Evolutionary conservation across 2,113 vertebrate species (phyloP), one percentile per base, ranked within the genome.

Genomic region (Microtus oregoni): DNA sequence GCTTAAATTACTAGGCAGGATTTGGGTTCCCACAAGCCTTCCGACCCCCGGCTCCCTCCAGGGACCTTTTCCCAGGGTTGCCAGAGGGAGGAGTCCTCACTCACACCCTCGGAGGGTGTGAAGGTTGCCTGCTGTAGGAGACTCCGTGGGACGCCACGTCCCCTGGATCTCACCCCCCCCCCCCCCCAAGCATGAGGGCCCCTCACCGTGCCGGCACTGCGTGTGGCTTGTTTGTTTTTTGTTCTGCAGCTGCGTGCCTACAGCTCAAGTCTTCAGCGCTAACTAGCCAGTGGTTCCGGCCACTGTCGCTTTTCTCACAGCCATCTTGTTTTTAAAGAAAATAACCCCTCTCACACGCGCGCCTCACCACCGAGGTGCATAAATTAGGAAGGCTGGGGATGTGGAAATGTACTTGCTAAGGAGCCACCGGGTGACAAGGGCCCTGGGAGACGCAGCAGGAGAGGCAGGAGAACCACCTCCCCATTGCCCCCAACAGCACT

Each of bases 251-350:
- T 4, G 58, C n/a, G 91, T 28, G 92, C 79, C 30, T 55, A 94
- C 63, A 70, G 94, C 90, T 86, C 83, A 19, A 67, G 83, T 86
- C 61, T 86, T 96, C 94, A 63, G 94, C 0, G 58, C 93, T 81
- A 95, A 96, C 83, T 50, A 97, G 95, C 93, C 93, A 28, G 96
- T 94, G 96, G 97, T 91, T 93, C 41, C 90, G 92, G 91, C 81
- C 76, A 15, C 47, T 93, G 95, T 86, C 94, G 90, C 86, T 86
- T 96, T 87, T 97, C 97, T 97, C 97, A 96, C 96, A 96, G 85
- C 83, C 96, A 78, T 96, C 94, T 97, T 98, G 96, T 98, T 97
- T 98, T 97, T 90, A 96, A 77, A 97, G 97, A 97, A 97, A 97
- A 97, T 19, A 97, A 32, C 72, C 90, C 81, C 2, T 38, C n/a